phyloP scores from a whole-genome alignment of 2,888 invertebrate genomes.

The Scaptomyza flava region DNA sequence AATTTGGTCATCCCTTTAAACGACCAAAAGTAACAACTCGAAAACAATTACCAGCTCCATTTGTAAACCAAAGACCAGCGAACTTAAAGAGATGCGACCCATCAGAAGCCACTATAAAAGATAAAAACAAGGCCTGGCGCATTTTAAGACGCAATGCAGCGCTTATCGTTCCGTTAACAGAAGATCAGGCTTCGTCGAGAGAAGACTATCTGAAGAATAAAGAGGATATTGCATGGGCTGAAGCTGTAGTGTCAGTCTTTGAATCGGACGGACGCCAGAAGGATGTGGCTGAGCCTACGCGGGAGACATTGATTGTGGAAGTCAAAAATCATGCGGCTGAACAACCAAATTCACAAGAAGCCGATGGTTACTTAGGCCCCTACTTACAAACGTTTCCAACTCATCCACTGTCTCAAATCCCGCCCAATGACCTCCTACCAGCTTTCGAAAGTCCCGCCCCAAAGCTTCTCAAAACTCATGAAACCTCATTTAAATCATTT shows the following conservation, averaged over 20 bases:
- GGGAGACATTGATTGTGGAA: constrained; percentile 22
- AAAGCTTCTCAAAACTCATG: neutral
- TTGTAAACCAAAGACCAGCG: constrained; percentile 17
- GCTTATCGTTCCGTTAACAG: constrained; percentile 19
- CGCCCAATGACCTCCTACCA: neutral
- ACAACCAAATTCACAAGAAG: neutral
- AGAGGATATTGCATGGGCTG: constrained; percentile 35
- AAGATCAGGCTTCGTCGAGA: constrained; percentile 6
- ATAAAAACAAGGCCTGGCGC: constrained; percentile 12
- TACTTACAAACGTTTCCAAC: neutral
- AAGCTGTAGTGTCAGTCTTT: constrained; percentile 21
- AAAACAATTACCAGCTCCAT: neutral
- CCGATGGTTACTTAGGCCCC: neutral
- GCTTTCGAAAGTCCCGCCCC: neutral
- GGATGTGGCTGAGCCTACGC: neutral
- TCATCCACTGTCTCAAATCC: neutral
- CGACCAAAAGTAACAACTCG: constrained; percentile 4
- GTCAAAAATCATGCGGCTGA: constrained; percentile 5
- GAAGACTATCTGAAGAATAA: constrained; percentile 16
- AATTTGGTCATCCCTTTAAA: constrained; percentile 11
- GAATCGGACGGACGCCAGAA: too few relatives aligned
- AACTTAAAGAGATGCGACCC: constrained; percentile 16
- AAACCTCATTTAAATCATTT: constrained; percentile 12
- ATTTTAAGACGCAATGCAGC: constrained; percentile 17
- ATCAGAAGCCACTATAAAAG: constrained; percentile 1